These are phyloP conservation scores for Aporrectodea caliginosa DNA, from an alignment of 1,140 invertebrate species.

Conservation along the genomic window DNA sequence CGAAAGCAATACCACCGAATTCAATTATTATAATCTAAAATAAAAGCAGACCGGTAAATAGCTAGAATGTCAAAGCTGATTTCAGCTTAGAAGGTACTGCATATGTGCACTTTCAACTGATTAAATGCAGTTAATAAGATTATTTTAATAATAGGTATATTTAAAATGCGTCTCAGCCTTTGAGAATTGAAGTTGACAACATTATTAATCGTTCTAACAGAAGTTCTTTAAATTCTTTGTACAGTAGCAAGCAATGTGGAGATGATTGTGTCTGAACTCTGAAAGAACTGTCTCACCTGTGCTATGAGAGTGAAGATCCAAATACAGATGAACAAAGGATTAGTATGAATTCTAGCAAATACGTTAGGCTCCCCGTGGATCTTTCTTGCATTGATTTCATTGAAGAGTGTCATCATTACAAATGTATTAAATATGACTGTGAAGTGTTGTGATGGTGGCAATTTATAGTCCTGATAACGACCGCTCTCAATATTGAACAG, in stretches of 20 bases:
- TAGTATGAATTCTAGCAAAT: conserved; percentile 81
- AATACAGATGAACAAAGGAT: conserved; percentile 95
- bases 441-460: conserved; percentile 85
- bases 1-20: conserved; percentile 94
- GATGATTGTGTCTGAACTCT: no score
- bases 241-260: no score
- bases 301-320: conserved; percentile 85
- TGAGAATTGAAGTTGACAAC: no score
- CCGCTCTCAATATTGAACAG: conserved; percentile 88
- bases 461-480: conserved; percentile 46
- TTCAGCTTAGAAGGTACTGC: no score
- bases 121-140: no score
- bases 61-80: no score
- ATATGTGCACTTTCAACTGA: no score
- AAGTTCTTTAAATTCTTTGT: no score
- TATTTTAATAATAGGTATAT: no score
- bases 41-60: not conserved
- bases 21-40: conserved; percentile 87
- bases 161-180: no score
- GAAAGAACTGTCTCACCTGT: conserved; percentile 76
- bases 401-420: conserved; percentile 99
- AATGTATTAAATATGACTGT: conserved; percentile 98
- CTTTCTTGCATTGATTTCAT: conserved; percentile 97
- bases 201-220: no score
- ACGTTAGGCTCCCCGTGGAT: conserved; percentile 97